phyloP scores from a whole-genome alignment of 2,113 vertebrate species.

The Genyomyrus donnyi region DNA sequence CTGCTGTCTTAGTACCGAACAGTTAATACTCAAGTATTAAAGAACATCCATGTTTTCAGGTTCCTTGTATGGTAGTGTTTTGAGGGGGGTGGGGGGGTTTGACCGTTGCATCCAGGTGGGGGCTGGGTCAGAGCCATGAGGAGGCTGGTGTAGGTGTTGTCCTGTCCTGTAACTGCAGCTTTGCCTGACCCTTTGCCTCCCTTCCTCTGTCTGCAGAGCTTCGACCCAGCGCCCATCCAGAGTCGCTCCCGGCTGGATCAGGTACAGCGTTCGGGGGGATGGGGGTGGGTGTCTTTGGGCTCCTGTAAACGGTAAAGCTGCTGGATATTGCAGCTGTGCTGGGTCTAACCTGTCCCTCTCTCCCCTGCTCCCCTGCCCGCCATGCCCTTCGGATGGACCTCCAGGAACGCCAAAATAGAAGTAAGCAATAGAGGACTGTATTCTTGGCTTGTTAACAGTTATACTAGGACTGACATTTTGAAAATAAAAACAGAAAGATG shows the following conservation, averaged over 20 bases:
- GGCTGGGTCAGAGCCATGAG: not conserved
- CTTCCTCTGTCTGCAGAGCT: constrained; percentile 44
- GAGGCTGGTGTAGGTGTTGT: not conserved
- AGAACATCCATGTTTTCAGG: not conserved
- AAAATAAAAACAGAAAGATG: constrained; percentile 49
- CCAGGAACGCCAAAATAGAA: constrained; percentile 90
- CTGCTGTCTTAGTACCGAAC: not conserved
- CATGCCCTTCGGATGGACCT: not conserved
- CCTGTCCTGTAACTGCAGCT: not conserved
- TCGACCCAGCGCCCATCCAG: constrained; percentile 56
- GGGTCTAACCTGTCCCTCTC: not conserved
- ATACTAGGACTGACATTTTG: constrained; percentile 62
- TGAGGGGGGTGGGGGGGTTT: not conserved
- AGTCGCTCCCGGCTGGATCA: constrained; percentile 48
- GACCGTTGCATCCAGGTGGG: not conserved
- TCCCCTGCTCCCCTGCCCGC: constrained; percentile 25
- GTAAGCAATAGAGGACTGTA: constrained; percentile 71
- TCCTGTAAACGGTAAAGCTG: not conserved
- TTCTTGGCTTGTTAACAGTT: constrained; percentile 52
- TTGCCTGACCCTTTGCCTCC: not conserved
- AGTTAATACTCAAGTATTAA: not conserved
- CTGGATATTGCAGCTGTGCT: not conserved
- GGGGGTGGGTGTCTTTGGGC: not conserved
- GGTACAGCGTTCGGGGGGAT: not conserved
- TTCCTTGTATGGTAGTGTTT: not conserved